Percentiles rank a stretch among this genome's conserved stretches.
Evolutionary conservation across 2,888 invertebrate species (phyloP).

Genomic region (Dasypolia templi): DNA sequence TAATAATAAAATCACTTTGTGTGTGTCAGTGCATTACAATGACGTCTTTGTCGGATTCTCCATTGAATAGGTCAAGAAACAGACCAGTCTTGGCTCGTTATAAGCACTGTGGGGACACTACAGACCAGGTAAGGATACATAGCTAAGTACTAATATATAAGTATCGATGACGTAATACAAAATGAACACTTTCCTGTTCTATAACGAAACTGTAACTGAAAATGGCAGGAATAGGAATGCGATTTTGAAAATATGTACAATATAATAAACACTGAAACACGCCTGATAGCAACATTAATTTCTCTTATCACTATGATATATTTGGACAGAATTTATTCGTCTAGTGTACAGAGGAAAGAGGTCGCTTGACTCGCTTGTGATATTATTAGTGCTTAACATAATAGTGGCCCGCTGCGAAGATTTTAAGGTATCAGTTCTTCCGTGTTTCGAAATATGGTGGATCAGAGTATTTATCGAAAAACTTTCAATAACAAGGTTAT

Average conservation of each 20-base stretch:
- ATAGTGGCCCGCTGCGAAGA: constrained; percentile 11
- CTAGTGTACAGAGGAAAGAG: constrained; percentile 49
- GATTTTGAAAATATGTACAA: constrained; percentile 10
- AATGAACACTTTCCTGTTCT: constrained; percentile 46
- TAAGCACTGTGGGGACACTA: constrained; percentile 76
- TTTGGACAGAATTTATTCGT: constrained; percentile 31
- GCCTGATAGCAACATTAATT: constrained; percentile 20
- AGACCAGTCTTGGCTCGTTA: constrained; percentile 87
- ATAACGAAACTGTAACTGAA: not conserved
- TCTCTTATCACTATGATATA: constrained; percentile 48
- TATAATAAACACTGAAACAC: constrained; percentile 3
- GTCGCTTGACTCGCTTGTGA: constrained; percentile 60
- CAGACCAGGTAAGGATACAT: constrained; percentile 81
- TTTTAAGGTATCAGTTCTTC: constrained; percentile 7
- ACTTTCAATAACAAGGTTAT: not conserved
- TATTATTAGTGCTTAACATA: constrained; percentile 50
- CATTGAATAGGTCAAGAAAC: constrained; percentile 82
- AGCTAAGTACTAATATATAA: constrained; percentile 5
- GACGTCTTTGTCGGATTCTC: constrained; percentile 85
- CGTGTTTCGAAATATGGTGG: not conserved
- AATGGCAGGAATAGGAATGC: constrained; percentile 6
- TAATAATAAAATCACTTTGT: constrained; percentile 45
- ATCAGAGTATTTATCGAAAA: too few species aligned
- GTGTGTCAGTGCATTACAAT: constrained; percentile 71
- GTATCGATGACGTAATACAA: constrained; percentile 36